Conservation (phyloP, 2,888 invertebrate species). For the Arrhopalites spinosus region DNA sequence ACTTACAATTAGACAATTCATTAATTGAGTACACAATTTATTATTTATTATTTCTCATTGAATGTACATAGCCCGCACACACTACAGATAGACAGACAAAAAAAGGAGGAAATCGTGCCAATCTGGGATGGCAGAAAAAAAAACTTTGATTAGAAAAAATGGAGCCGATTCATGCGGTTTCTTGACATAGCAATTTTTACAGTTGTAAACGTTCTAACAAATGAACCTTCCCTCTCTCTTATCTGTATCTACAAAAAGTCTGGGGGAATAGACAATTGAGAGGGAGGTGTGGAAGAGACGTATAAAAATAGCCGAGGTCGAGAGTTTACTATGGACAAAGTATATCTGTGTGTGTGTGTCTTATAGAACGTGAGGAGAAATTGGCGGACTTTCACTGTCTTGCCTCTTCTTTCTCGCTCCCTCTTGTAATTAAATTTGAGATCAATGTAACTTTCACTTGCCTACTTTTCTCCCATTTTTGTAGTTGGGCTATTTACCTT, state of each 20-base stretch:
- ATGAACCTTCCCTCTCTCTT: not conserved
- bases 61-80: no score
- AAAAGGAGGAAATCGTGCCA: no score
- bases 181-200: not conserved
- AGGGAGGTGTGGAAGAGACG: not conserved
- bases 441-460: not conserved
- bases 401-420: not conserved
- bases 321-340: no score
- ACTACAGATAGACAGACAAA: no score
- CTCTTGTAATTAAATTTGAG: not conserved
- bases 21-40: not conserved
- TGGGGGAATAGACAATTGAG: conserved; percentile 2
- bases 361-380: conserved; percentile 3
- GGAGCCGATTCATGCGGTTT: not conserved
- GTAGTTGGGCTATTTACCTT: not conserved
- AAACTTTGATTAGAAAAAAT: no score
- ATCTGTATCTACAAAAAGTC: not conserved
- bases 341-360: no score
- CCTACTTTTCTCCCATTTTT: not conserved
- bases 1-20: no score
- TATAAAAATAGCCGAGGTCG: no score
- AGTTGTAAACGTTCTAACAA: not conserved
- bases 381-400: not conserved
- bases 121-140: no score
- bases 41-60: no score